Base-by-base conservation (phyloP, 92 coral and sea anemone species). In the Siderastrea radians region DNA sequence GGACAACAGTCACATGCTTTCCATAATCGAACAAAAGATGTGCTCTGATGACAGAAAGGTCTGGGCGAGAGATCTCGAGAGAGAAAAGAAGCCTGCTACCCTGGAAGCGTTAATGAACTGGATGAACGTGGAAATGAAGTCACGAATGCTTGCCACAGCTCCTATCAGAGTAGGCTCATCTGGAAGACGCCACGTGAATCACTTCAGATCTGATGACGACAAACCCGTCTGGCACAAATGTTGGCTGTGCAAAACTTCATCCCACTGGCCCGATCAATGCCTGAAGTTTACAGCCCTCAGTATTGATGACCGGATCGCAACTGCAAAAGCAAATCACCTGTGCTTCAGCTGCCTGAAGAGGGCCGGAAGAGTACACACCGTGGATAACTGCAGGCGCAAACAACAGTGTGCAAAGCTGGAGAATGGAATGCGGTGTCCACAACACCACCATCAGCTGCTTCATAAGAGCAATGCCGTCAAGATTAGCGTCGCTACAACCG, bases 181-280 rank as follows among this genome's bases (percentile, higher is more conserved):
- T 8, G 61, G 51, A 68, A 72, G 74, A 44, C 93, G 93, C 14
- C 7, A 7, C 26, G 55, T 79, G 43, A 7, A 75, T 52, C 80
- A 66, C 44, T 15, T 84, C 0, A 50, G 49, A 17, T 54, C 74
- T 3, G 57, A 66, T 3, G 48, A 17, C 10, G 1, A 49, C 58
- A 19, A 43, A 45, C 14, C 13, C 11, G 50, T 49, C 12, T 45
- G 89, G 47, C 85, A 89, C 72, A 83, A 83, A 70, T 87, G 94
- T 62, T 91, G 91, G 92, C 12, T 77, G 14, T 91, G 94, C 82
- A 80, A 82, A 10, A 77, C 10, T 80, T 83, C 91, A 1, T 26
- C 12, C 62, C 94, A 91, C 51, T 91, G 91, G 94, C 89, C 91
- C 4, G 94, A 91, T 72, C 91, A 91, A 69, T 87, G 91, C 80